Evolutionary conservation across 2,113 vertebrate species (phyloP), one percentile per base, ranked within the genome.

Genomic region (Pterocles gutturalis): DNA sequence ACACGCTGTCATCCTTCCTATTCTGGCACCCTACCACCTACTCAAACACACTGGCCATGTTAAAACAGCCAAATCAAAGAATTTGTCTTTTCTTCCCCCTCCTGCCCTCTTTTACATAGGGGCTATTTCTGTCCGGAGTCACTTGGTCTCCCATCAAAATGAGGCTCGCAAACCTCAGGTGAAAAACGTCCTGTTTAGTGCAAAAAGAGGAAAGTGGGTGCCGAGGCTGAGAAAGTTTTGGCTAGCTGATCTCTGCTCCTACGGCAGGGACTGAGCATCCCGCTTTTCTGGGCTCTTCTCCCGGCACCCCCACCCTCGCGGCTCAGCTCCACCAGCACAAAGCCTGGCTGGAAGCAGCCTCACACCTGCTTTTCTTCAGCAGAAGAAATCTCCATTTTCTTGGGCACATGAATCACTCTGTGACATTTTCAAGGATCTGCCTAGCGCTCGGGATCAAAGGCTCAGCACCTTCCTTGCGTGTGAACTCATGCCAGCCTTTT

Each of bases 341-440:
- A 86, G 55, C 26, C 90, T 75, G 55, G 58, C 75, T 53, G 46
- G 67, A 49, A 82, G 54, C 72, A 90, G 65, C 72, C 79, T 87
- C 76, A 66, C 93, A 90, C 92, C 92, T 95, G 96, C 90, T 96
- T 95, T 96, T 78, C 96, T 94, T 96, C 90, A 95, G 83, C 64
- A 89, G 73, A 41, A 77, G 78, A 41, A 41, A 89, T 85, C 83
- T 96, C 71, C 89, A n/a, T 94, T 93, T 91, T 77, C 94, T 87
- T 93, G 91, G 81, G 78, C 45, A 38, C 83, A 87, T 97, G 87
- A 97, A 93, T 97, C 93, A 97, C 77, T 62, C 80, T 34, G 28
- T 96, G 96, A 84, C 93, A 96, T 96, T 97, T 97, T 96, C 92
- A 97, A 97, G 95, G 96, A 82, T 90, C 73, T 94, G 91, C 73